Percentiles rank a stretch among this genome's conserved stretches.
These are phyloP conservation scores for Coracopsis vasa DNA, from an alignment of 2,113 vertebrate species.

Conservation along the genomic window DNA sequence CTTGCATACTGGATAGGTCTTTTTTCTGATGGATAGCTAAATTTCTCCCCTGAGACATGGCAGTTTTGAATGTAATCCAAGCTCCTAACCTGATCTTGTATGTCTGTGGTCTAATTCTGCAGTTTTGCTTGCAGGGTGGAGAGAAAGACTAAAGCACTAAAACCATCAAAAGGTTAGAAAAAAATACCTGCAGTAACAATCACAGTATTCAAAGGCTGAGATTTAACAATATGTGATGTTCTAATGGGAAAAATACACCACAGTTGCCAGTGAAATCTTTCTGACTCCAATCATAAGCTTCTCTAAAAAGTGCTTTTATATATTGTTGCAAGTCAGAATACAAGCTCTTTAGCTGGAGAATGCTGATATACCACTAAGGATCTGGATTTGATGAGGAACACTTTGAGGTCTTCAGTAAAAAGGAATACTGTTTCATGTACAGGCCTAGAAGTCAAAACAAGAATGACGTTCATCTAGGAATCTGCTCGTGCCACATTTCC, in stretches of 20 bases:
- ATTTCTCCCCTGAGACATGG: background rate
- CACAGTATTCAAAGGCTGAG: background rate
- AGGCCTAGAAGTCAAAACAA: background rate
- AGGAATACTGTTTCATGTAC: background rate
- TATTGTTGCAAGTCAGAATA: background rate
- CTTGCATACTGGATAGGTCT: background rate
- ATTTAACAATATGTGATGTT: background rate
- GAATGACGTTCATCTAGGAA: background rate
- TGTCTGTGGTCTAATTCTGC: constrained; percentile 12
- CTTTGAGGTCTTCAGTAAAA: background rate
- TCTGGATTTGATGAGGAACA: background rate
- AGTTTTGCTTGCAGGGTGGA: background rate
- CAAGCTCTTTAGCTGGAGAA: background rate
- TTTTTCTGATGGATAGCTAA: background rate
- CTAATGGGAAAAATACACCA: background rate
- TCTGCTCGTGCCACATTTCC: background rate
- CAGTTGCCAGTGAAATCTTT: background rate
- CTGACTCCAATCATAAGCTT: background rate
- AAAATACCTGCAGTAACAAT: background rate
- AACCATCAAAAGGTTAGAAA: background rate
- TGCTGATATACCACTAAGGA: background rate
- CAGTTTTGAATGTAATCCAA: background rate
- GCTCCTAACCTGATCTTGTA: background rate
- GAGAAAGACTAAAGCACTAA: background rate
- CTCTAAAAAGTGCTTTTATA: background rate